A percentile compares a stretch with the other conserved stretches of the same genome.
These are phyloP conservation scores for Pyralis farinalis DNA, from an alignment of 2,888 invertebrate species.

Conservation along the genomic window DNA sequence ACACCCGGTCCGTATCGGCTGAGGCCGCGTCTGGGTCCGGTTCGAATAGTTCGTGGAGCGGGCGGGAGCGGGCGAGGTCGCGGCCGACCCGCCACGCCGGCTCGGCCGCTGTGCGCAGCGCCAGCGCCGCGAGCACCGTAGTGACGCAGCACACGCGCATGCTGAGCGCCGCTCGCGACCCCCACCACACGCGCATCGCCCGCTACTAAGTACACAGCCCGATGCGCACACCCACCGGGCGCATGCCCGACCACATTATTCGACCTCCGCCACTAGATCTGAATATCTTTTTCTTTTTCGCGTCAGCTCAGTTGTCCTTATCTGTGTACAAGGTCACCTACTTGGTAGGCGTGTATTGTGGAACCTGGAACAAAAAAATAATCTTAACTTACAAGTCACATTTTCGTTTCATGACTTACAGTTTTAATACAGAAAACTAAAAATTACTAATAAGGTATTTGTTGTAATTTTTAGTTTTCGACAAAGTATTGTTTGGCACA, in stretches of 20 bases:
- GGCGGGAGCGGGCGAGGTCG: constrained; percentile 52
- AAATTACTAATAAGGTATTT: too few relatives aligned
- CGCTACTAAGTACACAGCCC: constrained; percentile 66
- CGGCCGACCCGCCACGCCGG: constrained; percentile 55
- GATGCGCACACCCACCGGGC: constrained; percentile 54
- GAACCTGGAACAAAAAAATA: constrained; percentile 38
- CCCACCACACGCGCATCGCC: constrained; percentile 62
- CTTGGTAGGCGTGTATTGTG: not conserved
- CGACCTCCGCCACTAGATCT: constrained; percentile 29
- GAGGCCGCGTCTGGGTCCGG: constrained; percentile 53
- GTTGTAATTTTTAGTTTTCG: too few relatives aligned
- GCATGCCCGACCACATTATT: constrained; percentile 73
- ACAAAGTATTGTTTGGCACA: too few relatives aligned
- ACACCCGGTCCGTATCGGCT: constrained; percentile 28
- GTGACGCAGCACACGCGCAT: constrained; percentile 72
- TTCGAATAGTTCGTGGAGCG: constrained; percentile 65
- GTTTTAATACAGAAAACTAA: too few relatives aligned
- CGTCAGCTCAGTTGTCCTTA: constrained; percentile 28
- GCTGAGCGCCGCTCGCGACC: constrained; percentile 51
- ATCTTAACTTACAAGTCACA: too few relatives aligned
- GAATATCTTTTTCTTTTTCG: constrained; percentile 29
- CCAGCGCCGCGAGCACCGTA: constrained; percentile 64
- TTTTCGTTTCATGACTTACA: too few relatives aligned
- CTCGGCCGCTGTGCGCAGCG: constrained; percentile 63
- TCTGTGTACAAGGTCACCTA: constrained; percentile 7